Evolutionary conservation across 2,888 invertebrate genomes (phyloP).

Genomic region (Hymenopus coronatus): DNA sequence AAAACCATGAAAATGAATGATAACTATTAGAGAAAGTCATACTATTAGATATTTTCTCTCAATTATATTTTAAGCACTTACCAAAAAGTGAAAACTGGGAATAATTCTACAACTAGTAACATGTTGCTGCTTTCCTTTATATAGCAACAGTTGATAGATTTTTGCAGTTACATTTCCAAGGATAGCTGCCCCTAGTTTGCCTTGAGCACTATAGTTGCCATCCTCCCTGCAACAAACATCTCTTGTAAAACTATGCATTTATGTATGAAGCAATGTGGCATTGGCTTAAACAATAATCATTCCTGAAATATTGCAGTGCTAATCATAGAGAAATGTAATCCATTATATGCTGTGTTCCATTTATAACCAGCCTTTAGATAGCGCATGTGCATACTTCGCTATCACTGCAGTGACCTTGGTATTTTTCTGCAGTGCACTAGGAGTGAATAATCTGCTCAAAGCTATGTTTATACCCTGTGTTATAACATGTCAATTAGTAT

Average conservation of each 20-base stretch:
- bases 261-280: background rate
- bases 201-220: constrained; percentile 42
- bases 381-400: too few species aligned
- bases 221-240: constrained; percentile 34
- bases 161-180: constrained; percentile 40
- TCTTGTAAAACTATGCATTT: background rate
- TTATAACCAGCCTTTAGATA: too few species aligned
- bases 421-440: too few species aligned
- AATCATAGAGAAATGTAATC: too few species aligned
- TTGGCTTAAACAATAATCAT: background rate
- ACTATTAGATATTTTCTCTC: background rate
- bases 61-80: constrained; percentile 28
- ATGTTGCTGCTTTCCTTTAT: constrained; percentile 43
- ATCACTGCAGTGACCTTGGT: too few species aligned
- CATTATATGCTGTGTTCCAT: too few species aligned
- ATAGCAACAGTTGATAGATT: constrained; percentile 44
- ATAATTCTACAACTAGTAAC: constrained; percentile 38
- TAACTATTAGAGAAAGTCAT: background rate
- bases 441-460: too few species aligned
- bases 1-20: background rate
- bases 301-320: too few species aligned
- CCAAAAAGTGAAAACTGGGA: constrained; percentile 41
- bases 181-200: constrained; percentile 45
- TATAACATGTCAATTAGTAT: too few species aligned
- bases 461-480: too few species aligned